phyloP scores from a whole-genome alignment of 2,797 vertebrate species.

The Nannoperca obscura region DNA sequence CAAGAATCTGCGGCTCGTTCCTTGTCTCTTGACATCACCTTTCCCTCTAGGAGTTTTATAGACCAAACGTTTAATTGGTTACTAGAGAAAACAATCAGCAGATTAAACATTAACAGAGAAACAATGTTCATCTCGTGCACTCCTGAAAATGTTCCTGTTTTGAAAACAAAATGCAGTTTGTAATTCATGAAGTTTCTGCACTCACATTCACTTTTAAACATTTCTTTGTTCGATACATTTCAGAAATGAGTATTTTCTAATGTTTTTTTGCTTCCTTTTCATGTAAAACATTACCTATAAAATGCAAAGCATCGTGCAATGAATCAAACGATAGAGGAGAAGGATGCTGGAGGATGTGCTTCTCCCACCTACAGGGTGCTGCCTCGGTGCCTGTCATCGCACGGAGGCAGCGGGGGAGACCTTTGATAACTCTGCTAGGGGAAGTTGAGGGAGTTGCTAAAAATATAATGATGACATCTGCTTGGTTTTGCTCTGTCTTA shows the following conservation, averaged over 20 bases:
- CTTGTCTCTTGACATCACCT: neutral
- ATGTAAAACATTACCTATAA: neutral
- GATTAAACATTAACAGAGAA: neutral
- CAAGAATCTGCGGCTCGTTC: neutral
- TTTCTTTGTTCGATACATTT: neutral
- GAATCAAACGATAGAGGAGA: conserved; percentile 5
- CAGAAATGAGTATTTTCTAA: neutral
- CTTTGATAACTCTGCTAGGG: conserved; percentile 37
- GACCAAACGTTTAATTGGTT: no score
- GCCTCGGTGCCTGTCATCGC: conserved; percentile 33
- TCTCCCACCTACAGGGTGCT: conserved; percentile 56
- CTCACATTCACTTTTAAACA: neutral
- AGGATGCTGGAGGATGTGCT: conserved; percentile 39
- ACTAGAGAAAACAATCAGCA: neutral
- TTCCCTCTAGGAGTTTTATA: neutral
- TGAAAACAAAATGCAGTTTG: neutral
- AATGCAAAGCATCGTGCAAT: neutral
- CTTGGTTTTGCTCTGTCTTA: conserved; percentile 27
- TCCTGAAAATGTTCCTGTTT: neutral
- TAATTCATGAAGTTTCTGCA: neutral
- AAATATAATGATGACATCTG: conserved; percentile 48
- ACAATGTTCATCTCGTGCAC: neutral
- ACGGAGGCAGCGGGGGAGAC: conserved; percentile 47
- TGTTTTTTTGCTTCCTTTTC: neutral
- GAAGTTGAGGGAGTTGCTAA: conserved; percentile 40